Evolutionary conservation across 2,888 invertebrate species (phyloP), one percentile per base, ranked within the genome.

Genomic region (Pristionchus exspectatus): DNA sequence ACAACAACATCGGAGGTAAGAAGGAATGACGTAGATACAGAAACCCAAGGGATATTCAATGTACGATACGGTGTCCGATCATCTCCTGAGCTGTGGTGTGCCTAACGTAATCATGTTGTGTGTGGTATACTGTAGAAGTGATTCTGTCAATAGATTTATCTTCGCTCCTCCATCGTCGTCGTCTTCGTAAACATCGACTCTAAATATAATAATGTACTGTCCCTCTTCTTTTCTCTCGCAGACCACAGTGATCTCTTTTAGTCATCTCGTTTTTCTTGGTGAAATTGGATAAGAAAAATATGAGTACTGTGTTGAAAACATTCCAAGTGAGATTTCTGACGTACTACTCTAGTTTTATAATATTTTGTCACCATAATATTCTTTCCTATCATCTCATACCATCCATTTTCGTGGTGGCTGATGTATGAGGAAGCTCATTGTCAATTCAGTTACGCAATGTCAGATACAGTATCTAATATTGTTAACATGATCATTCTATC

Each of bases 1-100:
- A 77, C 77, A 77, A 77, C 44, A 77, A 77, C 44, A 44, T 77
- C 12, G 77, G 77, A 77, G 77, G 77, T 44, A 44, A 77, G 77
- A 24, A 21, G 9, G 44, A 33, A 16, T 72, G 72, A 30, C 72
- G 72, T 72, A 33, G 72, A 33, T 72, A 14, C 30, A 30, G 30
- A 72, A 10, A 72, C 72, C 12, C 72, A 30, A 16, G 72, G 30
- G 72, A 30, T 18, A 30, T 24, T 2, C 7, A 72, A 33, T 33
- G 16, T 2, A 33, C 10, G 72, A 72, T 72, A 72, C 72, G 72
- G 72, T 72, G 72, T 72, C 72, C 33, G 72, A 72, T 72, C 72
- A 18, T 33, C 30, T 30, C 33, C 30, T 27, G 27, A n/a, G n/a
- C 72, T 21, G 16, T 72, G 30, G 16, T 33, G 30, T 72, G 33